These are phyloP conservation scores for Malurus melanocephalus DNA, from an alignment of 2,113 vertebrate species.

Conservation along the genomic window DNA sequence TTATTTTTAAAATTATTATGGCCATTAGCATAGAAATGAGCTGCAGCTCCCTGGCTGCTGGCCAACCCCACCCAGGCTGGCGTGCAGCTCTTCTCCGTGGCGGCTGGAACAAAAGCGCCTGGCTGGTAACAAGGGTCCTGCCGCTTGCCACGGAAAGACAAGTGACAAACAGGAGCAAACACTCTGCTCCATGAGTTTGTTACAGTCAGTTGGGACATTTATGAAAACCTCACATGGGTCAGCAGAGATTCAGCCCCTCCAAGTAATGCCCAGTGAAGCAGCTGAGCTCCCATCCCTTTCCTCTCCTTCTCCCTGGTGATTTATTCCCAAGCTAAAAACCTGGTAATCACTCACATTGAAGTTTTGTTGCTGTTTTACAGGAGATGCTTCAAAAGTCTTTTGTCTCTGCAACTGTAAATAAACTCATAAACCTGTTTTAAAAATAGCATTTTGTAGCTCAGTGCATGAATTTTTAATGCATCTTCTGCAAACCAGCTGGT, in stretches of 20 bases:
- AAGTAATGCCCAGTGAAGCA: background rate
- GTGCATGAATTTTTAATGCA: slow-evolving; percentile 62
- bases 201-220: background rate
- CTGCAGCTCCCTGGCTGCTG: slow-evolving; percentile 43
- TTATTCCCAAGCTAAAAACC: background rate
- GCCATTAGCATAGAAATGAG: slow-evolving; percentile 60
- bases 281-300: background rate
- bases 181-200: background rate
- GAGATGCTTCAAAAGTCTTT: slow-evolving; percentile 14
- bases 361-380: background rate
- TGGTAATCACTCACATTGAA: background rate
- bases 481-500: slow-evolving; percentile 58
- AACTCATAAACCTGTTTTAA: slow-evolving; percentile 13
- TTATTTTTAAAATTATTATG: slow-evolving; percentile 50
- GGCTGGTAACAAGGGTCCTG: background rate
- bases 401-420: slow-evolving; percentile 52
- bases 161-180: background rate
- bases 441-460: slow-evolving; percentile 41
- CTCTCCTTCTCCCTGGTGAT: background rate
- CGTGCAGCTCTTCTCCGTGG: background rate
- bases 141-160: background rate
- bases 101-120: background rate
- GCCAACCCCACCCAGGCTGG: background rate
- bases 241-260: background rate
- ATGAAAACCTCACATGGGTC: background rate